Conservation (phyloP, 2,797 vertebrate species). For the Chloroceryle amazona region DNA sequence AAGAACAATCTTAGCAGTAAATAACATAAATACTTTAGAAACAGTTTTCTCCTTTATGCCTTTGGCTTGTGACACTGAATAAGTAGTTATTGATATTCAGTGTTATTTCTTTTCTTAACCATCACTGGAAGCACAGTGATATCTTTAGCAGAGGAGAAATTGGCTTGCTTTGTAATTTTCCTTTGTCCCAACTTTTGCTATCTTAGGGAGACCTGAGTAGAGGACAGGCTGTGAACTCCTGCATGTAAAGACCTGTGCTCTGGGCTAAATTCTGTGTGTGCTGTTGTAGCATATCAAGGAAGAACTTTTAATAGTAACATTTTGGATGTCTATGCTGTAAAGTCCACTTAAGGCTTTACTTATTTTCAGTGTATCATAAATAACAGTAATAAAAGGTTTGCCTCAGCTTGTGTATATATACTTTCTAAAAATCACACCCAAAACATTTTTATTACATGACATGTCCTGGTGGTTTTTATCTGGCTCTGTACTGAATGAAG, state of each 20-base stretch:
- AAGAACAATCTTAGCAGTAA: slow-evolving; percentile 35
- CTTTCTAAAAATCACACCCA: neutral
- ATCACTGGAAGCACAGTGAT: neutral
- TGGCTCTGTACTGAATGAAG: neutral
- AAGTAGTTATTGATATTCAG: slow-evolving; percentile 15
- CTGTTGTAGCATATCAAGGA: neutral
- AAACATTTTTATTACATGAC: neutral
- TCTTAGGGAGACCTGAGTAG: neutral
- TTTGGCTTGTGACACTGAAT: neutral
- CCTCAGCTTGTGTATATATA: neutral
- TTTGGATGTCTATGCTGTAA: neutral
- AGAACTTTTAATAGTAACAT: neutral
- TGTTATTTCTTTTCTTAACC: slow-evolving; percentile 19
- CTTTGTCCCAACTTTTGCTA: neutral
- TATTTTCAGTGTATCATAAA: neutral
- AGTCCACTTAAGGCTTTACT: neutral
- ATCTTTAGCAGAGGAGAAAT: neutral
- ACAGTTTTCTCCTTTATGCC: neutral
- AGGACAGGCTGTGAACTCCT: neutral
- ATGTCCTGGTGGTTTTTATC: neutral
- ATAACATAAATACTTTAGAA: slow-evolving; percentile 60
- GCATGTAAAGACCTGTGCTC: neutral
- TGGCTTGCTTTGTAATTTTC: neutral
- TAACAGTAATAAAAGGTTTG: neutral
- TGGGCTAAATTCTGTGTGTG: neutral